A percentile compares a stretch with the other conserved stretches of the same genome.
Conservation (phyloP, 2,797 vertebrate genomes). For the Anas flavirostris region DNA sequence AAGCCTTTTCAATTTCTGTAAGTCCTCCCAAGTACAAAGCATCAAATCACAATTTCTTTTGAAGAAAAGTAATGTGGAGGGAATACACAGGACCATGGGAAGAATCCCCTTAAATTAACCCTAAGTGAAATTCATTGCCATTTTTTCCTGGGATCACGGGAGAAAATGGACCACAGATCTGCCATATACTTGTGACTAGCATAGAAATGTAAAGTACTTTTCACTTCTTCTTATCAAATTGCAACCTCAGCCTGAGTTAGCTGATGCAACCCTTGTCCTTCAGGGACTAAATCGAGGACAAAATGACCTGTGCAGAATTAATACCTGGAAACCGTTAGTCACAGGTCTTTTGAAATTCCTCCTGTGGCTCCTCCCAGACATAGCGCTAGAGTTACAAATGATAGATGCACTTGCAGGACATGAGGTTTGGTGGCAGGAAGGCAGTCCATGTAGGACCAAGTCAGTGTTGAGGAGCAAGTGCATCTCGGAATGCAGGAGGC, state of each 20-base stretch:
- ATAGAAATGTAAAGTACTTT: not conserved
- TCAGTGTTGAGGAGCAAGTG: not conserved
- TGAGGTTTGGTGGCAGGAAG: not conserved
- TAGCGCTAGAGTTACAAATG: not conserved
- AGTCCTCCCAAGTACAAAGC: not conserved
- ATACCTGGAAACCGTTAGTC: not conserved
- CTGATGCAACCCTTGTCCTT: not conserved
- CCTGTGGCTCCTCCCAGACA: not conserved
- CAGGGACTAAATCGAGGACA: not conserved
- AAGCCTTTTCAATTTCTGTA: not conserved
- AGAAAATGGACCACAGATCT: not conserved
- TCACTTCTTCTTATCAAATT: not conserved
- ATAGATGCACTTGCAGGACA: not conserved
- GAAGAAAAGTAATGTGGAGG: not conserved
- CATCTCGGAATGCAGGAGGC: not conserved
- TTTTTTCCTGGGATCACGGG: not conserved
- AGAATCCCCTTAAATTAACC: not conserved
- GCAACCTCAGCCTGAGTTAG: not conserved
- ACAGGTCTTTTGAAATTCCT: not conserved
- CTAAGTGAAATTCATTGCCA: not conserved
- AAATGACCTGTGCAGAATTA: not conserved
- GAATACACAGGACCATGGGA: accelerated
- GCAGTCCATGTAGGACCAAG: not conserved
- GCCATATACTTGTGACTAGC: not conserved
- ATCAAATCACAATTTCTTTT: not conserved